These are phyloP conservation scores for Drosophila baimaii DNA, from an alignment of 1,140 invertebrate genomes.

Conservation along the genomic window DNA sequence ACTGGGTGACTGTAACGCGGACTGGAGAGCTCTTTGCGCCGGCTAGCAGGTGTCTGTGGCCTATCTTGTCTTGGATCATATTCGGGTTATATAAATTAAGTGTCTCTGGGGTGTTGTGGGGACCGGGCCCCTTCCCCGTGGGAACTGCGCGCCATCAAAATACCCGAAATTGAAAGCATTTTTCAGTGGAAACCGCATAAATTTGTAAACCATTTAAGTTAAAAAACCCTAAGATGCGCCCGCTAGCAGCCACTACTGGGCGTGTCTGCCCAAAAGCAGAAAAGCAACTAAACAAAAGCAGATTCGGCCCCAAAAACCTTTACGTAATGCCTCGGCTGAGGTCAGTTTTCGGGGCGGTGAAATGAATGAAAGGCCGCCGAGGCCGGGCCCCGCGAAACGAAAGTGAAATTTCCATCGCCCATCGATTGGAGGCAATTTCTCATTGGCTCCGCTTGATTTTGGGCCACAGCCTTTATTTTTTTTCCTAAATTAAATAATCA, in stretches of 20 bases:
- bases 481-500: constrained; percentile 51
- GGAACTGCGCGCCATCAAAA: constrained; percentile 31
- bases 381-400: constrained; percentile 37
- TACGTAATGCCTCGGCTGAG: constrained; percentile 61
- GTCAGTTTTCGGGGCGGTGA: constrained; percentile 54
- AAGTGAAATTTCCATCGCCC: constrained; percentile 72
- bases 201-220: constrained; percentile 70
- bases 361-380: constrained; percentile 65
- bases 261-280: constrained; percentile 50
- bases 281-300: constrained; percentile 11
- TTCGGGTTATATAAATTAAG: constrained; percentile 28
- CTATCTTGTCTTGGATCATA: constrained; percentile 16
- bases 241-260: constrained; percentile 64
- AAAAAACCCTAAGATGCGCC: constrained; percentile 47
- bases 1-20: constrained; percentile 46
- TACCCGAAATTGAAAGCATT: constrained; percentile 59
- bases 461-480: constrained; percentile 34
- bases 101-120: constrained; percentile 15
- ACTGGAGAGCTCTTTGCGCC: constrained; percentile 11
- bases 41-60: constrained; percentile 25
- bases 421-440: constrained; percentile 59
- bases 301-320: constrained; percentile 21
- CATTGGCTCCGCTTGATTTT: constrained; percentile 51
- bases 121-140: constrained; percentile 33
- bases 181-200: constrained; percentile 66